Evolutionary conservation across 2,888 invertebrate genomes (phyloP).

Genomic region (Petrophora chlorosata): DNA sequence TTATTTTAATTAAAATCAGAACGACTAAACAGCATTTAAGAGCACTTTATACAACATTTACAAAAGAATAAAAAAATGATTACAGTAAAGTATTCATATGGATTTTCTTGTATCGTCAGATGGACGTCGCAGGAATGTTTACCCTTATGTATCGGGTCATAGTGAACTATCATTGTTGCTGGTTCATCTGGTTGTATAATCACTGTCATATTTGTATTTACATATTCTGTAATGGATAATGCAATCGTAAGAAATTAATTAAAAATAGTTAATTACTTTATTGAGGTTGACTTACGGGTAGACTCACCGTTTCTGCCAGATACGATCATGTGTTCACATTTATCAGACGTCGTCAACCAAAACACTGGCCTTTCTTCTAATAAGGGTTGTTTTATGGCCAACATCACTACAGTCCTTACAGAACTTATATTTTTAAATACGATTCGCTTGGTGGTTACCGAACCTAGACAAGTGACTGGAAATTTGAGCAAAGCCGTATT

Average conservation of each 20-base stretch:
- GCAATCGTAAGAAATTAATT: background rate
- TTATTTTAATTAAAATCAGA: background rate
- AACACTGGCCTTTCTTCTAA: constrained; percentile 62
- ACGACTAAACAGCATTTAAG: background rate
- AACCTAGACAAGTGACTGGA: constrained; percentile 73
- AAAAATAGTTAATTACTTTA: background rate
- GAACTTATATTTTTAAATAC: constrained; percentile 65
- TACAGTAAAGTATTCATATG: constrained; percentile 72
- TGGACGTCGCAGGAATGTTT: constrained; percentile 63
- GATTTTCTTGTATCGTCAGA: constrained; percentile 65
- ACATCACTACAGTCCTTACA: constrained; percentile 55
- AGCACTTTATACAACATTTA: background rate
- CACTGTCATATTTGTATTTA: constrained; percentile 50
- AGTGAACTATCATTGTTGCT: constrained; percentile 55
- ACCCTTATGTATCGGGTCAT: constrained; percentile 66
- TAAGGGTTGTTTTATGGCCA: constrained; percentile 48
- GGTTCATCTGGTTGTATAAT: constrained; percentile 54
- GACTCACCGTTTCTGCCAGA: constrained; percentile 52
- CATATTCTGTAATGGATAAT: constrained; percentile 48
- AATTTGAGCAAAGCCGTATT: constrained; percentile 56
- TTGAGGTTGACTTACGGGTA: background rate
- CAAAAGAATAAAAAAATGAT: constrained; percentile 14
- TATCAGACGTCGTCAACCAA: constrained; percentile 52
- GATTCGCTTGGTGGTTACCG: constrained; percentile 57
- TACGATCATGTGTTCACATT: constrained; percentile 47